Percentiles rank a stretch among this genome's conserved stretches.
These are phyloP conservation scores for Spodoptera litura DNA, from an alignment of 1,140 invertebrate species.

Conservation along the genomic window DNA sequence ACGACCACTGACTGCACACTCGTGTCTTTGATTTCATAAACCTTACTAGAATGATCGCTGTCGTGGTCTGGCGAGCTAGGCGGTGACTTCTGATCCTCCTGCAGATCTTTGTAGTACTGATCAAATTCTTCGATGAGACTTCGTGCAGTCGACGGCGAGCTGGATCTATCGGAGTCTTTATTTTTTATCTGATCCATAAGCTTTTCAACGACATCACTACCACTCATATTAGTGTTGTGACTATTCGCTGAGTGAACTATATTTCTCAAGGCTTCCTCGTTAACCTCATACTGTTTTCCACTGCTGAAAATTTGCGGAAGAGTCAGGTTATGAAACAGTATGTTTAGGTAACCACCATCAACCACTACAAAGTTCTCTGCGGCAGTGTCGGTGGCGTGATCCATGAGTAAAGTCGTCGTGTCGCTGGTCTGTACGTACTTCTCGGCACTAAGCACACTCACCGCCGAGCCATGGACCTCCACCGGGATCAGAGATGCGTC, in stretches of 20 bases:
- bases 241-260: slow-evolving; percentile 70
- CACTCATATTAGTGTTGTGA: slow-evolving; percentile 55
- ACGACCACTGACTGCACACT: slow-evolving; percentile 36
- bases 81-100: slow-evolving; percentile 58
- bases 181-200: slow-evolving; percentile 75
- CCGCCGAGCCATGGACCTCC: slow-evolving; percentile 19
- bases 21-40: slow-evolving; percentile 51
- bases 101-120: slow-evolving; percentile 73
- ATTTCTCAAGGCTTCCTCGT: slow-evolving; percentile 77
- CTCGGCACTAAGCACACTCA: slow-evolving; percentile 60
- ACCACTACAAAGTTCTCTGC: slow-evolving; percentile 76
- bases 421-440: slow-evolving; percentile 77
- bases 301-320: slow-evolving; percentile 77
- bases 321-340: slow-evolving; percentile 75
- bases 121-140: slow-evolving; percentile 80
- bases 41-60: slow-evolving; percentile 1
- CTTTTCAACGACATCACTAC: slow-evolving; percentile 63
- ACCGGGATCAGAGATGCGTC: slow-evolving; percentile 42
- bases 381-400: slow-evolving; percentile 61
- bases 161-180: slow-evolving; percentile 62
- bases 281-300: slow-evolving; percentile 80
- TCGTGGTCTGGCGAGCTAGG: slow-evolving; percentile 41
- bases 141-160: slow-evolving; percentile 72
- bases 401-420: slow-evolving; percentile 46
- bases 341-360: slow-evolving; percentile 81